Conservation (phyloP, 1,140 invertebrate genomes). For the Tigriopus japonicus region DNA sequence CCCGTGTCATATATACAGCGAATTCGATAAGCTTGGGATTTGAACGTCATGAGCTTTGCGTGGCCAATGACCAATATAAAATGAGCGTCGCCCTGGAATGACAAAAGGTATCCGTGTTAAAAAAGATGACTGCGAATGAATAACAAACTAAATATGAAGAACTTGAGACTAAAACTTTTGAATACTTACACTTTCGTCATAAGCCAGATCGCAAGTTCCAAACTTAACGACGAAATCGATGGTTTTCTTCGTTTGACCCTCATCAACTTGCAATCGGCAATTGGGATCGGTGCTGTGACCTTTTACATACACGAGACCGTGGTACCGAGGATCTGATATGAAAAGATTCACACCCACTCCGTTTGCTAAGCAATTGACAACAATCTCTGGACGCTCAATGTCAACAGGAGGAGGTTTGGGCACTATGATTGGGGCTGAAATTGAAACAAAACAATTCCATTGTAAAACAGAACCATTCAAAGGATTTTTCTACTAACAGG, state of each 20-base stretch:
- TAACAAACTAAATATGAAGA: constrained; percentile 16
- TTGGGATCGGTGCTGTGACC: constrained; percentile 79
- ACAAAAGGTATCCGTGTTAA: too few species aligned
- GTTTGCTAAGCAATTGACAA: constrained; percentile 70
- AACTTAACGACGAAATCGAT: constrained; percentile 76
- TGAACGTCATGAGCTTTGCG: constrained; percentile 81
- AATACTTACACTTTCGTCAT: constrained; percentile 54
- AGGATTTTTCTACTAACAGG: not conserved
- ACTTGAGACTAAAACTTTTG: constrained; percentile 10
- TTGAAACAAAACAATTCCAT: constrained; percentile 14
- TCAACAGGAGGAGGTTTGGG: constrained; percentile 41
- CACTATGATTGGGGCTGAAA: constrained; percentile 10
- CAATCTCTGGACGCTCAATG: constrained; percentile 63
- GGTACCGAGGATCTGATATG: constrained; percentile 52
- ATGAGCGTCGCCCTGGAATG: constrained; percentile 57
- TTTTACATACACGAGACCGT: constrained; percentile 80
- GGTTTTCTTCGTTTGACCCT: constrained; percentile 30
- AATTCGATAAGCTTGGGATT: constrained; percentile 82
- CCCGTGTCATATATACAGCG: constrained; percentile 84
- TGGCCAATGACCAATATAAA: constrained; percentile 85
- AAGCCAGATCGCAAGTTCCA: constrained; percentile 71
- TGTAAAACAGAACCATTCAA: not conserved
- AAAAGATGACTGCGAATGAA: too few species aligned
- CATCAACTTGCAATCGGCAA: constrained; percentile 47
- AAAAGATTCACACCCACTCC: constrained; percentile 71